Evolutionary conservation across 1,140 invertebrate species (phyloP), one percentile per base, ranked within the genome.

Genomic region (Tetramorium parvispinum): DNA sequence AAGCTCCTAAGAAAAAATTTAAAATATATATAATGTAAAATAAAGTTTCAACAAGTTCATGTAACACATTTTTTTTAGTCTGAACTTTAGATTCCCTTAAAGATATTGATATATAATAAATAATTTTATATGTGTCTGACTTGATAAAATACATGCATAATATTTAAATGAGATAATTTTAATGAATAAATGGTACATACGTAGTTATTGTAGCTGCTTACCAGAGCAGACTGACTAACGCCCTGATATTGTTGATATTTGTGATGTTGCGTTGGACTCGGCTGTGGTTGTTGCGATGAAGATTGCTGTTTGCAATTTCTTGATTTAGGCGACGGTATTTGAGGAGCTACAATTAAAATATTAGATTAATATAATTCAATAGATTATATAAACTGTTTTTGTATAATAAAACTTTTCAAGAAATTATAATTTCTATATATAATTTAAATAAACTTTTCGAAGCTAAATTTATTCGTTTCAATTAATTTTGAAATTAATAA

Each of bases 231-330:
- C 91, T 95, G 95, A 94, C 92, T 93, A 89, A 94, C 94, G 91
- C 94, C 93, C 92, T 95, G 95, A 92, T 96, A 95, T 91, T 95
- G 94, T 86, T 94, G 94, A 88, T 96, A 96, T 90, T 96, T 96
- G 86, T 96, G 96, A 91, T 96, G 96, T 81, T 96, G 96, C 37
- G 96, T 96, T 66, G 96, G 96, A 94, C 96, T 96, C 70, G 95
- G 95, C 89, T 96, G 96, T 53, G 95, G 95, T 91, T 96, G 96
- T 88, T 94, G 95, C 37, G 94, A 94, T 21, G 94, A 92, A 6
- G 93, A 89, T 85, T 95, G 95, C 82, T 96, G 95, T 81, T 96
- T 95, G 66, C 93, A 91, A 82, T 93, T 95, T 91, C 95, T 94
- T 27, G 95, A 95, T 89, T 96, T 96, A 85, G 96, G 95, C 32